Base-by-base conservation (phyloP, 2,113 vertebrate species). In the Podiceps cristatus region DNA sequence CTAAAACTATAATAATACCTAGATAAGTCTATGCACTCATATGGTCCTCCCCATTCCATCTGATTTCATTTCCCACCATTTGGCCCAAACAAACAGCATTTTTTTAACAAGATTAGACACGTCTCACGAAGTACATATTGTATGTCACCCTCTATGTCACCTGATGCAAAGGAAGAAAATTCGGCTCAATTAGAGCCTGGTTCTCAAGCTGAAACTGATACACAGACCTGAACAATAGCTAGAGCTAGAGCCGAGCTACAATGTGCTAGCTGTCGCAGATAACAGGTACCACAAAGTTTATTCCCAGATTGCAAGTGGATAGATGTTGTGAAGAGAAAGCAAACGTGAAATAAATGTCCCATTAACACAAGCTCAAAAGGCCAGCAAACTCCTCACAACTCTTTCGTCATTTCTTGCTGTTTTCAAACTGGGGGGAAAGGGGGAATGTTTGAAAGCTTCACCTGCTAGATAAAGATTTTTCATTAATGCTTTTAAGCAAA, bases 231-330 rank as follows among this genome's bases (percentile, higher is more conserved):
- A 79, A 44, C 11, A 27, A 18, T 2, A 53, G 13, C 35, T n/a
- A 15, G 16, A 53, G 13, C 35, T n/a, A 15, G 16, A 13, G 15
- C 0, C 0, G 22, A 73, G 29, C 28, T 67, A 7, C 45, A 40
- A 10, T 4, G 8, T 5, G 12, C 17, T 29, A 16, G 11, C 53
- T 24, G 10, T 10, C n/a, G 23, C 42, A 86, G 45, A 33, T 2
- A 83, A 16, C 49, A 76, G 18, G 12, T 44, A 40, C 13, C 23
- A 55, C 8, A 7, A 49, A 22, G 28, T 53, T 77, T 83, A 33
- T 45, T 86, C 17, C 44, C 27, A 86, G 31, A 20, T 3, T 9
- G 7, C 5, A 59, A 59, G 44, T 5, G 2, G 76, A 79, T 11
- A 60, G 24, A 29, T 18, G 6, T 15, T 53, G 42, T 1, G 10